phyloP scores from a whole-genome alignment of 2,888 invertebrate genomes.

The Parnassius smintheus region DNA sequence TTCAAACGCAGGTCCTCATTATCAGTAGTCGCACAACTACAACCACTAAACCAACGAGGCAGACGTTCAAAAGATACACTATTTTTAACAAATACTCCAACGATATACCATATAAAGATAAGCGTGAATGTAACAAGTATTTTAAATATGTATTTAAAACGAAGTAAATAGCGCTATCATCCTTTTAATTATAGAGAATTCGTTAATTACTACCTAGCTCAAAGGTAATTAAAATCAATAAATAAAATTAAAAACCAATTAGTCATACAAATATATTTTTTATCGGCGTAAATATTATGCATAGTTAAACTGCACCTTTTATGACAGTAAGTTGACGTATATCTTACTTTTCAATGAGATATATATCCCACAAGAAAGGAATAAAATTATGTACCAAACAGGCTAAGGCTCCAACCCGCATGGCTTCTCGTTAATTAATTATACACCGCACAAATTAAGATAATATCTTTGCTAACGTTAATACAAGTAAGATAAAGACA shows the following conservation, averaged over 20 bases:
- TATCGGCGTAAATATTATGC: neutral
- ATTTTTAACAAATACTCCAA: too few relatives aligned
- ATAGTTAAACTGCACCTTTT: slow-evolving; percentile 10
- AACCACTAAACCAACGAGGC: too few relatives aligned
- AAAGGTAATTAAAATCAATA: neutral
- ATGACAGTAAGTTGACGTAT: slow-evolving; percentile 15
- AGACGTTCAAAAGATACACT: too few relatives aligned
- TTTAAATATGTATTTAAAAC: too few relatives aligned
- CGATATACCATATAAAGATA: too few relatives aligned
- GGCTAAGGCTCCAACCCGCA: neutral
- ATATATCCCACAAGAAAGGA: slow-evolving; percentile 1
- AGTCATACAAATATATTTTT: slow-evolving; percentile 3
- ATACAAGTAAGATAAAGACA: slow-evolving; percentile 19
- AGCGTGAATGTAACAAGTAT: too few relatives aligned
- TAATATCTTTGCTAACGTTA: slow-evolving; percentile 12
- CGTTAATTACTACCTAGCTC: neutral
- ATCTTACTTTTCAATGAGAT: slow-evolving; percentile 14
- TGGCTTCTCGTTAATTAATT: slow-evolving; percentile 16
- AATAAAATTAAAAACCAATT: slow-evolving; percentile 13
- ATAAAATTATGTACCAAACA: slow-evolving; percentile 11
- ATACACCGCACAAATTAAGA: slow-evolving; percentile 15
- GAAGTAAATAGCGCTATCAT: neutral
- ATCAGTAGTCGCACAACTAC: too few relatives aligned
- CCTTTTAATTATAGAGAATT: neutral
- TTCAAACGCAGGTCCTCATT: too few relatives aligned